Conservation (phyloP, 2,888 invertebrate species). For the Hipparchia sbordonii region DNA sequence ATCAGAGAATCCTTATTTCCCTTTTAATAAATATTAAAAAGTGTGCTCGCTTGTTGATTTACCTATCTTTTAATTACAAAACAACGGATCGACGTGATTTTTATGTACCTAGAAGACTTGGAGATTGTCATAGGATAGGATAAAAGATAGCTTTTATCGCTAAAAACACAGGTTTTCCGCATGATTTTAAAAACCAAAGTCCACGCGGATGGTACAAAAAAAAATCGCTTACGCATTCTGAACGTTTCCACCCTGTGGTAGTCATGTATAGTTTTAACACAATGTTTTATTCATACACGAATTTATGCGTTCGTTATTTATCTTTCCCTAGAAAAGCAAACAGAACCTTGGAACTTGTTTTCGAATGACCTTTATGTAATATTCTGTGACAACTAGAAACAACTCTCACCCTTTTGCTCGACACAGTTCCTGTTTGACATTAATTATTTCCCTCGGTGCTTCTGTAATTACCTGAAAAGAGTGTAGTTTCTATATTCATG, state of each 20-base stretch:
- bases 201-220: neutral
- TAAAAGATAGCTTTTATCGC: no score
- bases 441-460: conserved; percentile 3
- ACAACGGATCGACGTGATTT: no score
- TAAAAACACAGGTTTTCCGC: no score
- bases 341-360: conserved; percentile 7
- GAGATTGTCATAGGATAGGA: no score
- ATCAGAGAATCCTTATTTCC: no score
- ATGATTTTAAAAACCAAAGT: no score
- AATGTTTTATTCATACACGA: conserved; percentile 3
- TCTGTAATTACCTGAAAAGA: conserved; percentile 20
- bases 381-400: conserved; percentile 3
- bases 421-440: conserved; percentile 11
- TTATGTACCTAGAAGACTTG: no score
- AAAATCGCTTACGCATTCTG: neutral
- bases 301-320: neutral
- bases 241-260: neutral
- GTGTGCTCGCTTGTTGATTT: no score
- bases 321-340: conserved; percentile 7
- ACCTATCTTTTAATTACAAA: no score
- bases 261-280: neutral
- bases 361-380: conserved; percentile 4
- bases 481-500: conserved; percentile 42
- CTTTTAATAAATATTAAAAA: no score
- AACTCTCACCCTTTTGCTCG: conserved; percentile 1